phyloP scores from a whole-genome alignment of 2,888 invertebrate genomes.

The Andrena minutula region DNA sequence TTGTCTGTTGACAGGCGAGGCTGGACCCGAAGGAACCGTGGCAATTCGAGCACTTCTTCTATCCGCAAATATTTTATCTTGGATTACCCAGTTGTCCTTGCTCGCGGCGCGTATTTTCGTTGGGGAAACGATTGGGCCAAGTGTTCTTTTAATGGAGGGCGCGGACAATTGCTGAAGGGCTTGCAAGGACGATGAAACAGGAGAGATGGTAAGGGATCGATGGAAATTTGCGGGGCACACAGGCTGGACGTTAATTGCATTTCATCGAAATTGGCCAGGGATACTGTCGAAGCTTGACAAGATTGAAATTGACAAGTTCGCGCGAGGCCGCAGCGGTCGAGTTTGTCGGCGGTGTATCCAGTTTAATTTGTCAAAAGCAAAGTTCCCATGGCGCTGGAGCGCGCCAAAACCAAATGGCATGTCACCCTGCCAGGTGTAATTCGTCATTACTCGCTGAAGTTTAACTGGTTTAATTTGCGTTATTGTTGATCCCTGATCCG shows the following conservation, averaged over 20 bases:
- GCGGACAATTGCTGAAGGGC: background rate
- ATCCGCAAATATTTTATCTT: constrained; percentile 28
- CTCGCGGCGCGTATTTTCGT: background rate
- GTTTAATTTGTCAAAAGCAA: constrained; percentile 57
- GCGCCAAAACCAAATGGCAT: constrained; percentile 1
- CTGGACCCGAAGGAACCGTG: background rate
- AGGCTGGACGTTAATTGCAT: constrained; percentile 9
- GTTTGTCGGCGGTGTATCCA: constrained; percentile 49
- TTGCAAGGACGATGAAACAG: background rate
- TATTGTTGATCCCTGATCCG: background rate
- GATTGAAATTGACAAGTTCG: constrained; percentile 52
- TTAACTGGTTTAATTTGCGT: constrained; percentile 7
- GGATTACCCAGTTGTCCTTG: background rate
- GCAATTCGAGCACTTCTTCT: constrained; percentile 1
- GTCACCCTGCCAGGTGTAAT: constrained; percentile 24
- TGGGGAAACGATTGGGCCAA: background rate
- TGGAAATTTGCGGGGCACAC: background rate
- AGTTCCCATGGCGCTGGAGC: constrained; percentile 11
- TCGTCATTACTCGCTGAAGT: background rate
- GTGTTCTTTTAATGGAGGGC: background rate
- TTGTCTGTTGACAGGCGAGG: constrained; percentile 6
- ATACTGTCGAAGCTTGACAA: constrained; percentile 6
- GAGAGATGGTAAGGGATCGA: background rate
- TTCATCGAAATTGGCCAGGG: constrained; percentile 28
- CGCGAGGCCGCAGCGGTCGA: constrained; percentile 23